phyloP scores from a whole-genome alignment of 2,113 vertebrate genomes.

The Misgurnus anguillicaudatus region DNA sequence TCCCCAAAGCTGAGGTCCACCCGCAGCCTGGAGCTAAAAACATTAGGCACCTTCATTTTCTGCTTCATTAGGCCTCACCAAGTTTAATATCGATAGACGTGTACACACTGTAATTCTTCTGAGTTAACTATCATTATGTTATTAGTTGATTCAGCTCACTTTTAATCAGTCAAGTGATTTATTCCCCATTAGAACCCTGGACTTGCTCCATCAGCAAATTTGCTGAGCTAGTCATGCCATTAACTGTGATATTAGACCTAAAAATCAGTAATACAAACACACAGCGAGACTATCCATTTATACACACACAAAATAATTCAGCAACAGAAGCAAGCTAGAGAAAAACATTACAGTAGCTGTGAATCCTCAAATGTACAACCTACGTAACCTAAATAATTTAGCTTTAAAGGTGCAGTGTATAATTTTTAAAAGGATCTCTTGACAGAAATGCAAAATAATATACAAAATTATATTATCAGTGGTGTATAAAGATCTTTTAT shows the following conservation, averaged over 20 bases:
- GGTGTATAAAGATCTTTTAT: no score
- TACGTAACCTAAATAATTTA: neutral
- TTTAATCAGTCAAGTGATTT: conserved; percentile 73
- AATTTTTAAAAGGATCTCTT: no score
- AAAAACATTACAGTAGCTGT: neutral
- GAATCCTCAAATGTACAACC: neutral
- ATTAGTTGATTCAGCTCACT: conserved; percentile 69
- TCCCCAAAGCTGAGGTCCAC: conserved; percentile 4
- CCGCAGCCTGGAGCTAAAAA: conserved; percentile 39
- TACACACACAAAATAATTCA: neutral
- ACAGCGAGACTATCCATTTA: neutral
- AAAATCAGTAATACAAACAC: conserved; percentile 61
- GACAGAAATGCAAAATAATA: no score
- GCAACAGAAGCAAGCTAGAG: conserved; percentile 5
- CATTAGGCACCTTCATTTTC: conserved; percentile 56
- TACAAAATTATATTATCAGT: no score
- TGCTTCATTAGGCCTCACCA: conserved; percentile 51
- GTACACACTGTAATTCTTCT: conserved; percentile 44
- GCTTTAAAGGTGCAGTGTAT: neutral
- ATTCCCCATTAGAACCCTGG: conserved; percentile 71
- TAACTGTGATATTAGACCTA: conserved; percentile 71
- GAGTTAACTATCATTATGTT: conserved; percentile 53
- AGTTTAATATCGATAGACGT: conserved; percentile 53
- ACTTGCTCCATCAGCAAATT: conserved; percentile 72
- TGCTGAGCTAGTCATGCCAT: conserved; percentile 68